These are phyloP conservation scores for Scophthalmus maximus DNA, from an alignment of 2,113 vertebrate genomes.

Conservation along the genomic window DNA sequence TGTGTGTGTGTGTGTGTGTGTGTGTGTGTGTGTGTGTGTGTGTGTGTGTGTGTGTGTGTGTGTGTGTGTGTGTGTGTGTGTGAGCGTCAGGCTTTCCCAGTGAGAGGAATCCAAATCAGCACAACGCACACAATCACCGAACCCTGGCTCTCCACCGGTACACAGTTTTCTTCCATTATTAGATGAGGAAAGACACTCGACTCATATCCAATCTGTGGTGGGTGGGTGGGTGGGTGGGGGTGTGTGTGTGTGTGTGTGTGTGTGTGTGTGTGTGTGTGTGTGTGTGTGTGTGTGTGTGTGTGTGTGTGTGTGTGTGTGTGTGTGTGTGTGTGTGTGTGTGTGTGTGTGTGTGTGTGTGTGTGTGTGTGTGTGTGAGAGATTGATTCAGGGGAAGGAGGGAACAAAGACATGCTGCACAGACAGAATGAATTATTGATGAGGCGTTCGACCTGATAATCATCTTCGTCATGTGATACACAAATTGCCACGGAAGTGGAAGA, in stretches of 20 bases:
- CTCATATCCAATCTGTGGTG: constrained; percentile 4
- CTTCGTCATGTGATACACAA: constrained; percentile 49
- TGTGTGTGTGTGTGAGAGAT: no score
- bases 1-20: no score
- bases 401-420: constrained; percentile 46
- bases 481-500: constrained; percentile 14
- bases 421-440: constrained; percentile 72
- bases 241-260: no score
- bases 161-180: constrained; percentile 28
- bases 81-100: constrained; percentile 50
- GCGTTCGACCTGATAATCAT: constrained; percentile 55
- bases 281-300: no score
- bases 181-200: constrained; percentile 26
- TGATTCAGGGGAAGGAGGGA: constrained; percentile 36
- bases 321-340: no score
- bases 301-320: no score
- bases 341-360: no score
- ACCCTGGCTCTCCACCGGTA: constrained; percentile 2
- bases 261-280: no score
- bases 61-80: no score
- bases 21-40: no score
- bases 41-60: no score
- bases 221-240: no score
- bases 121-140: constrained; percentile 18
- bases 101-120: constrained; percentile 45